Evolutionary conservation across 1,140 invertebrate genomes (phyloP).

Genomic region (Cotesia glomerata): DNA sequence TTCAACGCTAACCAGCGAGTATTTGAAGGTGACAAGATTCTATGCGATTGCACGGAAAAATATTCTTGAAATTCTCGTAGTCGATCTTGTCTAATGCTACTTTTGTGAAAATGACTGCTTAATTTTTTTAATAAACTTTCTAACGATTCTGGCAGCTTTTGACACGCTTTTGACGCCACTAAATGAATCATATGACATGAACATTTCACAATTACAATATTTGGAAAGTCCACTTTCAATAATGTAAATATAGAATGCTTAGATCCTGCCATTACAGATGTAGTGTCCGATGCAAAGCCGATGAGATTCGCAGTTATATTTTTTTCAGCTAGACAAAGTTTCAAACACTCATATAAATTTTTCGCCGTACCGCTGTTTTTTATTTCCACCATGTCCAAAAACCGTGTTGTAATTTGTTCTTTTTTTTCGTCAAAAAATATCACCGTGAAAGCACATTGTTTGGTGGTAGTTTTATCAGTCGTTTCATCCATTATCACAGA

Average conservation of each 20-base stretch:
- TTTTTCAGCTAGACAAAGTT: background rate
- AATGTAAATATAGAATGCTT: background rate
- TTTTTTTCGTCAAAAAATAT: background rate
- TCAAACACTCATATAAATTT: background rate
- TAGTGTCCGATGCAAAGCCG: background rate
- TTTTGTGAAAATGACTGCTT: background rate
- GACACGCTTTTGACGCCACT: background rate
- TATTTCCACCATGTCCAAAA: background rate
- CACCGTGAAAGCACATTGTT: background rate
- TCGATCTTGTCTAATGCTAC: background rate
- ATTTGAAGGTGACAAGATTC: background rate
- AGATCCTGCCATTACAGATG: background rate
- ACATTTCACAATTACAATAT: background rate
- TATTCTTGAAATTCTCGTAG: background rate
- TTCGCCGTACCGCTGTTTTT: background rate
- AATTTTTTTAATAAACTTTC: background rate
- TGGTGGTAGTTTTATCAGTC: background rate
- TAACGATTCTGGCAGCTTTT: background rate
- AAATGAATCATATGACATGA: background rate
- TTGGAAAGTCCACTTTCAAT: background rate
- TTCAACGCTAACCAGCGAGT: background rate
- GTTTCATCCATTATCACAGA: background rate
- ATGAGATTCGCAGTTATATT: background rate
- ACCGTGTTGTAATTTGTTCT: background rate
- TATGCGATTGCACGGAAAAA: background rate